Base-by-base conservation (phyloP, 2,113 vertebrate genomes). In the Gasterosteus nipponicus region DNA sequence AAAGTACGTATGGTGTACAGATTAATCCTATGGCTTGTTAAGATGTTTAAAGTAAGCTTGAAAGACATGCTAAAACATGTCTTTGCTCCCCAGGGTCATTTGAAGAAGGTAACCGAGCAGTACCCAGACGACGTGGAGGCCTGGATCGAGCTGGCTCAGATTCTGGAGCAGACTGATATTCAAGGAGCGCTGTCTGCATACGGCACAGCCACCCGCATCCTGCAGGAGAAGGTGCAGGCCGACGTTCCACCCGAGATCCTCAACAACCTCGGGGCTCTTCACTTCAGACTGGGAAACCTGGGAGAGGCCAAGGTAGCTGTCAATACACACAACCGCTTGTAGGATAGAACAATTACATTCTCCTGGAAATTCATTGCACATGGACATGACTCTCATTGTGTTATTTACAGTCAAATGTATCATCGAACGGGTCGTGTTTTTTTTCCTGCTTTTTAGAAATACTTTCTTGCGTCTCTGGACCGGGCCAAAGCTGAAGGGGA, bases 101-200 rank as follows among this genome's bases (percentile, higher is more conserved):
- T 99, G 73, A 99, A 99, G 87, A 99, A 99, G 86, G 97, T 99
- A 38, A 99, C 98, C 2, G 98, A 99, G 88, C 98, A 99, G 60
- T 98, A 99, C 84, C 97, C 98, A 15, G 98, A 99, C 89, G 98
- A 99, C 26, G 97, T 99, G 69, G 98, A 99, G 87, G 98, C 98
- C 0, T 99, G 98, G 98, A 99, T 99, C 75, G 98, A 99, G 87
- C 87, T 99, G 76, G 98, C 97, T 61, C 98, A 99, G 83, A 99
- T 99, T 89, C 91, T 99, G 75, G 98, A 99, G 83, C 98, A 99
- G 94, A 98, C 98, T 0, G 98, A 99, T 86, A 99, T 99, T 86
- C 98, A 99, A 93, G 98, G 98, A 67, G 98, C 98, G 0, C 90
- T 99, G 44, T 99, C 98, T 1, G 98, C 98, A 18, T 99, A 99